Evolutionary conservation across 2,888 invertebrate genomes (phyloP), one percentile per base, ranked within the genome.

Genomic region (Stenurella melanura): DNA sequence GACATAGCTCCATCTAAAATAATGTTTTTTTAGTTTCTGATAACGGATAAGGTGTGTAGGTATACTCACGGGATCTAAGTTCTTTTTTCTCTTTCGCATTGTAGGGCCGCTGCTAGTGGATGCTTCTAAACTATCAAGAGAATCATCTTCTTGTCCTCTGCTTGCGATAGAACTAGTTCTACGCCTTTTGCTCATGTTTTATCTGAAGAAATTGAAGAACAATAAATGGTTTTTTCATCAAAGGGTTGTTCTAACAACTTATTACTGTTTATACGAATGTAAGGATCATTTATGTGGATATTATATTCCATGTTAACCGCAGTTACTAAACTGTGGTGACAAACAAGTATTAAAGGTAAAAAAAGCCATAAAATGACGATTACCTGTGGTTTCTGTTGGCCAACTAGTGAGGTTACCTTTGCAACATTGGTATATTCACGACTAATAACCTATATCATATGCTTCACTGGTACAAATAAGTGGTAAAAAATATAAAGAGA

Each of bases 121-220:
- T 81, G 92, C 92, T 72, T 91, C 91, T 21, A 91, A 89, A 87
- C 93, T 92, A 85, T 96, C 96, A 81, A 95, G 93, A 74, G 94
- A 93, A 80, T 95, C 95, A 68, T 93, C 93, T 71, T 94, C 94
- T 81, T 93, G 93, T 17, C 93, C 93, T 19, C 95, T 92, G 87
- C 95, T 95, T 0, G 96, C 94, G 74, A 93, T 95, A n/a, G 96
- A 96, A 80, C 96, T 96, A 63, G 96, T 95, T 83, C 96, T 93
- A 83, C 96, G 92, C 86, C 96, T 91, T 88, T 96, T 96, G 90
- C 94, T 95, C 93, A 96, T 94, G 58, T 73, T 85, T 75, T 58
- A 64, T 42, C 73, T 77, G 69, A 73, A 74, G 18, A 34, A 21
- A 60, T 63, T 56, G 15, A n/a, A 64, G 19, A 34, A 54, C 6